phyloP scores from a whole-genome alignment of 2,797 vertebrate species.

The Loriculus beryllinus region DNA sequence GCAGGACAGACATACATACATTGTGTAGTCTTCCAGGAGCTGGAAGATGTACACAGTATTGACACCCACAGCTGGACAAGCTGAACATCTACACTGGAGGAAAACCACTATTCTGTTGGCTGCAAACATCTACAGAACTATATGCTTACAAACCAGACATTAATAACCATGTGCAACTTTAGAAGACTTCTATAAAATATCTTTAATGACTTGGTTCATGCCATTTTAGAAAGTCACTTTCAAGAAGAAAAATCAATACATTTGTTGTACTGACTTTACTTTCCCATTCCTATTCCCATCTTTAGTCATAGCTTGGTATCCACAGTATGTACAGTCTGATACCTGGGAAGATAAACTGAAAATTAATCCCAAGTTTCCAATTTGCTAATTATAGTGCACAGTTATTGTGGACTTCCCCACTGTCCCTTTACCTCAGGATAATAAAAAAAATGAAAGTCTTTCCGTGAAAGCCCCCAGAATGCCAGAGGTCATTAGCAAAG shows the following conservation, averaged over 20 bases:
- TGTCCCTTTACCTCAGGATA: background rate
- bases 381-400: constrained; percentile 17
- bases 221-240: constrained; percentile 38
- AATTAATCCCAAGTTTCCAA: background rate
- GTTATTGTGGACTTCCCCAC: background rate
- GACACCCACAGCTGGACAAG: background rate
- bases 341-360: background rate
- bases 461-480: background rate
- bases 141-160: constrained; percentile 6
- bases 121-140: background rate
- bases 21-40: background rate
- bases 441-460: background rate
- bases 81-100: background rate
- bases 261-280: constrained; percentile 23
- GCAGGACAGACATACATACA: background rate
- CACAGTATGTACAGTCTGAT: background rate
- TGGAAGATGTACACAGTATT: background rate
- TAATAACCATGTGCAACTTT: constrained; percentile 46
- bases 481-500: background rate
- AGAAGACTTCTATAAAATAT: constrained; percentile 50
- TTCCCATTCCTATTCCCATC: background rate
- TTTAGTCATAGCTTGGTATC: constrained; percentile 7
- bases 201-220: constrained; percentile 59
- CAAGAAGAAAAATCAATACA: constrained; percentile 42
- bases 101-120: background rate